Evolutionary conservation across 2,888 invertebrate species (phyloP).

Genomic region (Ormyrus thymus): DNA sequence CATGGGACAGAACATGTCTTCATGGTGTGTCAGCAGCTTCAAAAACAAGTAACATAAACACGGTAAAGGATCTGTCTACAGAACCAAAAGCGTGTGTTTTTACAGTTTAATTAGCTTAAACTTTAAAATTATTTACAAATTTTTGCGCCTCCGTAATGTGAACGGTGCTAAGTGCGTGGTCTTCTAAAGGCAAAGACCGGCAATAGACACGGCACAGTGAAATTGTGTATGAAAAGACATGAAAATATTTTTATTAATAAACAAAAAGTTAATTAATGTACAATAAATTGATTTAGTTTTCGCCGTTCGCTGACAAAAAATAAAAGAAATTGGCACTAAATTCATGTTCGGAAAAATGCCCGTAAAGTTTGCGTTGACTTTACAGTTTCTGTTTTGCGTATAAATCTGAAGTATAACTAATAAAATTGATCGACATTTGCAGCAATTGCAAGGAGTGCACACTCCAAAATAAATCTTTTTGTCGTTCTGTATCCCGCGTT

Average conservation of each 20-base stretch:
- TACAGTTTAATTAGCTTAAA: conserved; percentile 4
- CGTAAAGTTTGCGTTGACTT: conserved; percentile 2
- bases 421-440: not conserved
- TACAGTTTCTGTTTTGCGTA: conserved; percentile 36
- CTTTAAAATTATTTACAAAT: conserved; percentile 60
- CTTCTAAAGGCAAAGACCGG: conserved; percentile 68
- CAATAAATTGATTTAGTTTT: conserved; percentile 10
- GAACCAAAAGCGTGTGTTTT: conserved; percentile 51
- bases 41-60: conserved; percentile 56
- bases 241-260: conserved; percentile 39
- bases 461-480: conserved; percentile 11
- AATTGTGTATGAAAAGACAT: conserved; percentile 38
- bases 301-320: conserved; percentile 16
- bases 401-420: conserved; percentile 21
- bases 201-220: conserved; percentile 63
- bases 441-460: not conserved
- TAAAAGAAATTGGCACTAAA: conserved; percentile 51
- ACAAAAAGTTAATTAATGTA: conserved; percentile 22
- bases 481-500: conserved; percentile 29
- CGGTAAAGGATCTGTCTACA: conserved; percentile 38
- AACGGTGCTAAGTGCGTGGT: conserved; percentile 66
- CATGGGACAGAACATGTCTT: conserved; percentile 56
- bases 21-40: conserved; percentile 57
- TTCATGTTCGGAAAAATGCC: conserved; percentile 33
- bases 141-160: conserved; percentile 31